phyloP scores from a whole-genome alignment of 2,888 invertebrate species.

The Balanococcus diminutus region DNA sequence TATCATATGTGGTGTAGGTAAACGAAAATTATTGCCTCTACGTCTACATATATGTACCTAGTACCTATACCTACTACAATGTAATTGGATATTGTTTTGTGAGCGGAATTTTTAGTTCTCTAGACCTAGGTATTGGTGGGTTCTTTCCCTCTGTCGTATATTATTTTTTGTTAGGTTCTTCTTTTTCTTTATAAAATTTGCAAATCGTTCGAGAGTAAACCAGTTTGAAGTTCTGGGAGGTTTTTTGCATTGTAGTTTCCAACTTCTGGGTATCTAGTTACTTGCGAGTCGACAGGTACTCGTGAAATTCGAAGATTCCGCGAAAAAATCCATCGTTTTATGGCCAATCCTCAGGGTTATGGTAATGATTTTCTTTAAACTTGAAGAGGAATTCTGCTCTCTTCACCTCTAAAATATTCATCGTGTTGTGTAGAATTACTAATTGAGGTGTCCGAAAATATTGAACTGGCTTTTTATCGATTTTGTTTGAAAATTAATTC shows the following conservation, averaged over 20 bases:
- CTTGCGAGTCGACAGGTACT: not conserved
- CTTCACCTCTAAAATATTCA: no score
- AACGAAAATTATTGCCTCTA: not conserved
- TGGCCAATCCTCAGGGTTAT: not conserved
- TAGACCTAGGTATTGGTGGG: no score
- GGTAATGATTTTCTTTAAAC: not conserved
- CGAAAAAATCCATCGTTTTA: not conserved
- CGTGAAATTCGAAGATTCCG: not conserved
- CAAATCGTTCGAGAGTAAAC: not conserved
- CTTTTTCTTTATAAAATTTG: not conserved
- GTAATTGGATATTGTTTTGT: not conserved
- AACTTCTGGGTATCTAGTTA: no score
- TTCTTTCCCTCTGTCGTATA: not conserved
- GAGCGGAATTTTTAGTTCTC: not conserved
- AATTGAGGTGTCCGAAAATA: not conserved
- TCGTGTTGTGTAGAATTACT: not conserved
- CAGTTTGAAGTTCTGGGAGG: not conserved
- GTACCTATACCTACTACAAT: no score
- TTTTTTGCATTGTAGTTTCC: no score
- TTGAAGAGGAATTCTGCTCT: not conserved
- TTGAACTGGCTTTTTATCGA: no score
- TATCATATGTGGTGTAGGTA: not conserved
- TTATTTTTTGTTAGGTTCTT: not conserved
- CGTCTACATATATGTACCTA: not conserved
- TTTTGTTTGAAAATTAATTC: no score